These are phyloP conservation scores for Cynoglossus semilaevis DNA, from an alignment of 2,113 vertebrate genomes.

Conservation along the genomic window DNA sequence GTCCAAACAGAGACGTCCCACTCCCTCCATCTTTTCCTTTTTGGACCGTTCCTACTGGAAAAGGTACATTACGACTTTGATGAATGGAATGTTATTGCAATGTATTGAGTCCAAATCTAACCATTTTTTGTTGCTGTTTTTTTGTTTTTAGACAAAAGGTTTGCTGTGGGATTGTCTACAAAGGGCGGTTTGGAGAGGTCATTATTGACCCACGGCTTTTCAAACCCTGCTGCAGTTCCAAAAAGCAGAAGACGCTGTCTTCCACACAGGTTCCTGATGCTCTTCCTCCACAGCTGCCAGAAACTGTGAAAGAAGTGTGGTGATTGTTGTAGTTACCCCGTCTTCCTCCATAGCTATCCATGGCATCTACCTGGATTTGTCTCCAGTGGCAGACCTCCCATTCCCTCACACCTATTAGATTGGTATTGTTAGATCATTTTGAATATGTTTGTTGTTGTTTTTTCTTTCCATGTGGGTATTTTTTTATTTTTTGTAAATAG, in stretches of 20 bases:
- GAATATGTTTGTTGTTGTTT: conserved; percentile 40
- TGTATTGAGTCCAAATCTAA: neutral
- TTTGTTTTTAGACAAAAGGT: conserved; percentile 74
- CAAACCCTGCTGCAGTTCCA: conserved; percentile 80
- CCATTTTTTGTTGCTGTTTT: neutral
- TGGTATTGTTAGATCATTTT: conserved; percentile 47
- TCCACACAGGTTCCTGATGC: conserved; percentile 62
- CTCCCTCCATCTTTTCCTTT: conserved; percentile 76
- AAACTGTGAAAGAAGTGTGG: conserved; percentile 75
- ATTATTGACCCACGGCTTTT: conserved; percentile 82
- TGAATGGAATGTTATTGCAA: too few relatives aligned
- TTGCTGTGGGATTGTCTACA: conserved; percentile 83
- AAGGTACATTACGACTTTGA: conserved; percentile 44
- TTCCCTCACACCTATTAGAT: conserved; percentile 49
- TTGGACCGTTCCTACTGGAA: conserved; percentile 83
- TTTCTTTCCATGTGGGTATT: conserved; percentile 54
- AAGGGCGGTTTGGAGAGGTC: conserved; percentile 82
- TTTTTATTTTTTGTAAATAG: conserved; percentile 64
- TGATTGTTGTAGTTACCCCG: conserved; percentile 54
- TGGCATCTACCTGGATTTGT: conserved; percentile 73
- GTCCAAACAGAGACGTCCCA: conserved; percentile 74
- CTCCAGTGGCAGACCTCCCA: conserved; percentile 82
- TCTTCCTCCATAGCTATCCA: conserved; percentile 48
- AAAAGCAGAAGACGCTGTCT: conserved; percentile 68
- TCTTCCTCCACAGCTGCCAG: conserved; percentile 63